These are phyloP conservation scores for Tetramorium alpestre DNA, from an alignment of 1,140 invertebrate species.

Conservation along the genomic window DNA sequence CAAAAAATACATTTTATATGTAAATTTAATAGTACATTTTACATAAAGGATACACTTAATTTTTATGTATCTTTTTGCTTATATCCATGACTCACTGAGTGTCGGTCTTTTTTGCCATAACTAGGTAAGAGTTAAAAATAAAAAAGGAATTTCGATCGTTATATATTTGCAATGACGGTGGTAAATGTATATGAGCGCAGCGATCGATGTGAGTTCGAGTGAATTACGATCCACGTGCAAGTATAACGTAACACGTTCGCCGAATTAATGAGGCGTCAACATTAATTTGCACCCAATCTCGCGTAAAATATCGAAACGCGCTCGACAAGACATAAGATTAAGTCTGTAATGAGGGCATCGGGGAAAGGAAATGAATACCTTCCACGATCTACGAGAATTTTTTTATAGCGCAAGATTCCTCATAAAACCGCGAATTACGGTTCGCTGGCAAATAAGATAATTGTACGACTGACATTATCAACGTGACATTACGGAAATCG, in stretches of 20 bases:
- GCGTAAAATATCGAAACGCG: slow-evolving; percentile 33
- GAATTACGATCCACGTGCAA: slow-evolving; percentile 51
- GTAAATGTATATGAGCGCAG: neutral
- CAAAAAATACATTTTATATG: neutral
- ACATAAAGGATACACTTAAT: too few species aligned
- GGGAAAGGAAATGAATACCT: neutral
- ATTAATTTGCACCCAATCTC: slow-evolving; percentile 61
- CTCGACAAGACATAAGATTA: slow-evolving; percentile 12
- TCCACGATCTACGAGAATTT: neutral
- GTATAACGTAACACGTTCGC: slow-evolving; percentile 49
- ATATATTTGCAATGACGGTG: neutral
- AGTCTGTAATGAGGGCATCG: slow-evolving; percentile 8
- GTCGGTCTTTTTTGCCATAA: neutral
- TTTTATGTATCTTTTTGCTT: neutral
- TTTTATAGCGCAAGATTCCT: slow-evolving; percentile 39
- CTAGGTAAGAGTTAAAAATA: slow-evolving; percentile 28
- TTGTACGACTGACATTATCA: slow-evolving; percentile 65
- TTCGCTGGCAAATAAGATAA: slow-evolving; percentile 45
- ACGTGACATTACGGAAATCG: slow-evolving; percentile 62
- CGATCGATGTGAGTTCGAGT: slow-evolving; percentile 16
- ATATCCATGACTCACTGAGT: neutral
- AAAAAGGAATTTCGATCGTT: neutral
- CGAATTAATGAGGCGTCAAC: slow-evolving; percentile 62
- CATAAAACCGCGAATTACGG: slow-evolving; percentile 42
- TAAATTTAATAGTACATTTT: too few species aligned